A percentile compares a stretch with the other conserved stretches of the same genome.
phyloP scores from a whole-genome alignment of 2,888 invertebrate genomes.

The Thymelicus sylvestris region DNA sequence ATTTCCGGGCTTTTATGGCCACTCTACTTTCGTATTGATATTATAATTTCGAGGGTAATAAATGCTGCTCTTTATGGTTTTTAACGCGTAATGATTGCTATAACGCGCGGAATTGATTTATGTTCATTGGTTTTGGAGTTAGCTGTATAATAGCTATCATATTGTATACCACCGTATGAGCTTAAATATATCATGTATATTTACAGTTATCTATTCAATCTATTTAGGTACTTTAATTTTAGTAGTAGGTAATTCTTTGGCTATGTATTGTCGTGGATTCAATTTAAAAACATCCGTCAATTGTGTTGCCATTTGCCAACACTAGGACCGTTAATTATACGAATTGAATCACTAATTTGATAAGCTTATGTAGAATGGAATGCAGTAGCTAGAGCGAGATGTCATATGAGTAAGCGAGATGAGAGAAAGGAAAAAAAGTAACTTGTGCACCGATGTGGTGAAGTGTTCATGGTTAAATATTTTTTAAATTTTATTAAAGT shows the following conservation, averaged over 20 bases:
- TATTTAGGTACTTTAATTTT: not conserved
- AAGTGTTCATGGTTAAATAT: conserved; percentile 5
- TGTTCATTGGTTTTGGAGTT: conserved; percentile 16
- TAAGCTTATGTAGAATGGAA: not conserved
- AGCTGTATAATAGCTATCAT: not conserved
- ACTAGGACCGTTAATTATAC: not conserved
- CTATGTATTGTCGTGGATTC: not conserved
- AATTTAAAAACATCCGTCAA: not conserved
- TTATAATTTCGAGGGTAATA: conserved; percentile 44
- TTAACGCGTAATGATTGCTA: conserved; percentile 31
- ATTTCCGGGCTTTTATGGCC: conserved; percentile 62
- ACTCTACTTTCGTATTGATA: conserved; percentile 46
- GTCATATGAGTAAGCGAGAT: conserved; percentile 5
- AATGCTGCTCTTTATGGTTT: conserved; percentile 37
- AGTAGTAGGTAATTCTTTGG: not conserved
- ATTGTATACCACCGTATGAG: not conserved
- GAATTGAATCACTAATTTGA: not conserved
- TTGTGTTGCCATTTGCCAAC: conserved; percentile 6
- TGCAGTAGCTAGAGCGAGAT: conserved; percentile 1
- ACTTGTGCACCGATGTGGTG: not conserved
- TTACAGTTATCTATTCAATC: not conserved
- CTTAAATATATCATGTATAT: not conserved
- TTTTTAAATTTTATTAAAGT: not conserved
- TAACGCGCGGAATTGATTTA: conserved; percentile 33
- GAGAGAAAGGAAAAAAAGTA: conserved; percentile 7